A percentile compares a stretch with the other conserved stretches of the same genome.
These are phyloP conservation scores for Agrypnia vestita DNA, from an alignment of 1,140 invertebrate species.

Conservation along the genomic window DNA sequence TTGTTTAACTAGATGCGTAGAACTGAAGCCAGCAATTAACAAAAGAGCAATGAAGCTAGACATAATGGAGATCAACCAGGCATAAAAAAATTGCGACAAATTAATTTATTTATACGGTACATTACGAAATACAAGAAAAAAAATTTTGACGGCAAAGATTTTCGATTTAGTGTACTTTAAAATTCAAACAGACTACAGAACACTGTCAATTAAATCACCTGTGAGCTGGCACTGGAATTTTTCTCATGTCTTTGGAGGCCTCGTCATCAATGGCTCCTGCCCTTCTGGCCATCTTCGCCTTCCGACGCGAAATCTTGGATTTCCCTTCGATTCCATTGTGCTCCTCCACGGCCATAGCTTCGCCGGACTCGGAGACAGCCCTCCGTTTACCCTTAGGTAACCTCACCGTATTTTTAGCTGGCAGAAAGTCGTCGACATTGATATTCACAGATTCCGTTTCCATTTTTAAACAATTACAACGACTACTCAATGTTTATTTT, in stretches of 20 bases:
- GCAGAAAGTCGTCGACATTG: slow-evolving; percentile 74
- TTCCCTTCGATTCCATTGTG: slow-evolving; percentile 79
- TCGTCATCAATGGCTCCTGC: slow-evolving; percentile 72
- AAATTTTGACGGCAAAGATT: not conserved
- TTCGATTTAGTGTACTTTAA: too few relatives aligned
- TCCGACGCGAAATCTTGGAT: slow-evolving; percentile 65
- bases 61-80: too few relatives aligned
- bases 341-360: slow-evolving; percentile 77
- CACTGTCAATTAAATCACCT: slow-evolving; percentile 67
- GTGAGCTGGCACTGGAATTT: slow-evolving; percentile 78
- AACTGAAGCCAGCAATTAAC: too few relatives aligned
- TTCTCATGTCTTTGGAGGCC: slow-evolving; percentile 76
- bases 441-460: slow-evolving; percentile 72
- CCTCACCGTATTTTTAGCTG: slow-evolving; percentile 70
- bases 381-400: slow-evolving; percentile 73
- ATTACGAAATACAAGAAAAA: not conserved
- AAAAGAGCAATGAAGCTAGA: too few relatives aligned
- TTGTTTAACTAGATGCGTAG: too few relatives aligned
- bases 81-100: slow-evolving; percentile 1
- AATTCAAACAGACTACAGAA: not conserved
- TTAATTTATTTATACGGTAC: not conserved
- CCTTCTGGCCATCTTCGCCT: slow-evolving; percentile 73
- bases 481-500: not conserved
- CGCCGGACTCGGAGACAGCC: slow-evolving; percentile 68
- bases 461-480: slow-evolving; percentile 41